Evolutionary conservation across 2,888 invertebrate species (phyloP), one percentile per base, ranked within the genome.

Genomic region (Fissipunctia ypsillon): DNA sequence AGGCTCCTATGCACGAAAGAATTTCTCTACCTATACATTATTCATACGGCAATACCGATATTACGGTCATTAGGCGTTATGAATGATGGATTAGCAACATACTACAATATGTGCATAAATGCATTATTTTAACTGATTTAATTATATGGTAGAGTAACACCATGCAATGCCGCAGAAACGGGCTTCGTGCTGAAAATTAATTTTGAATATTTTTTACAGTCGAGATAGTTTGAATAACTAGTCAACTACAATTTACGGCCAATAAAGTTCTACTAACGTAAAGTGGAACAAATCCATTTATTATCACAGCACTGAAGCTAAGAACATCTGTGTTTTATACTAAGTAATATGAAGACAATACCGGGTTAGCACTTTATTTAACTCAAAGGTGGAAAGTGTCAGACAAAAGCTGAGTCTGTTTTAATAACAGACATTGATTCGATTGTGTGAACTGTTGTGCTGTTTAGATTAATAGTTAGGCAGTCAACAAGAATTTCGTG

Each of bases 21-120:
- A 61, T 68, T 59, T 60, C 22, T 56, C 12, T 16, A 9, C 31
- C 3, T 25, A 59, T 83, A 28, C 50, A 79, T 81, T 73, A 83
- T 83, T 67, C 80, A 80, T 69, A 41, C 16, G 14, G n/a, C 19
- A 63, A 61, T 43, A 57, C 56, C 41, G 66, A 80, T 73, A 78
- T 83, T 66, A 78, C 66, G 73, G 79, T 78, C 69, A 83, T 74
- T 83, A 80, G 45, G 50, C 45, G 31, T 41, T 45, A 79, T 69
- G 54, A 69, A 74, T 80, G 80, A 80, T 80, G 69, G 69, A 80
- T 80, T 78, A 64, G 48, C 56, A 19, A 28, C 65, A 60, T 25
- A 48, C 43, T 48, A 16, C 35, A 50, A 16, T 50, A 41, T 45
- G 4, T 69, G 38, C 73, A 69, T 59, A 28, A 19, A 25, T 66